Evolutionary conservation across 2,113 vertebrate species (phyloP).

Genomic region (Hiodon alosoides): DNA sequence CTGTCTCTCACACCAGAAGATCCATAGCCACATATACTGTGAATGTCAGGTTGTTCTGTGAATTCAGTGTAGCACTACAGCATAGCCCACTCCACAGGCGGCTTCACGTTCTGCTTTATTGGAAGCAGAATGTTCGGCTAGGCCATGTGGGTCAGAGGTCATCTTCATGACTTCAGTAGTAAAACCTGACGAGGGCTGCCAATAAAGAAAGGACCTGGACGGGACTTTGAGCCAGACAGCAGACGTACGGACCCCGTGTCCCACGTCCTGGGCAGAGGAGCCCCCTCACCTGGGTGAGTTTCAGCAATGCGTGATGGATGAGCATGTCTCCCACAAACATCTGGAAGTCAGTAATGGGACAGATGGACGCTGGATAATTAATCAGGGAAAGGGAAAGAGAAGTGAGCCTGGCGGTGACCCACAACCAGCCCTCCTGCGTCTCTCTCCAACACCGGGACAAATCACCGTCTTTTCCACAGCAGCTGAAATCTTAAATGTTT

Average conservation of each 20-base stretch:
- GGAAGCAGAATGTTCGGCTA: neutral
- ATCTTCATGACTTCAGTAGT: neutral
- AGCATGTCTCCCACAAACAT: slow-evolving; percentile 37
- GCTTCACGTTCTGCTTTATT: no score
- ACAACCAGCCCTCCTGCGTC: slow-evolving; percentile 27
- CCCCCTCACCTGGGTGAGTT: slow-evolving; percentile 7
- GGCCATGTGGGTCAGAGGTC: neutral
- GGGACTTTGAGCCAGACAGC: neutral
- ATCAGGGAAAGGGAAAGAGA: slow-evolving; percentile 22
- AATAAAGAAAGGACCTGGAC: neutral
- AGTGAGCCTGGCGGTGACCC: slow-evolving; percentile 32
- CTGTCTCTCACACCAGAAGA: no score
- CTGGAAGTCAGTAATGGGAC: slow-evolving; percentile 40
- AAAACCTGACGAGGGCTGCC: neutral
- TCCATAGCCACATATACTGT: no score
- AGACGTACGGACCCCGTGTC: neutral
- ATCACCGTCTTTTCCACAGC: neutral
- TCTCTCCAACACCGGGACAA: neutral
- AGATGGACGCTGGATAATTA: slow-evolving; percentile 36
- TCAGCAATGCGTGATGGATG: slow-evolving; percentile 38
- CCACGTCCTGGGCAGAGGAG: neutral
- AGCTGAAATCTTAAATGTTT: neutral
- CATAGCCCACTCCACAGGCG: no score
- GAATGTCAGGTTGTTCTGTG: no score
- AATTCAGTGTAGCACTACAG: no score